Evolutionary conservation across 2,888 invertebrate species (phyloP), one percentile per base, ranked within the genome.

Genomic region (Disparrhopalites patrizii): DNA sequence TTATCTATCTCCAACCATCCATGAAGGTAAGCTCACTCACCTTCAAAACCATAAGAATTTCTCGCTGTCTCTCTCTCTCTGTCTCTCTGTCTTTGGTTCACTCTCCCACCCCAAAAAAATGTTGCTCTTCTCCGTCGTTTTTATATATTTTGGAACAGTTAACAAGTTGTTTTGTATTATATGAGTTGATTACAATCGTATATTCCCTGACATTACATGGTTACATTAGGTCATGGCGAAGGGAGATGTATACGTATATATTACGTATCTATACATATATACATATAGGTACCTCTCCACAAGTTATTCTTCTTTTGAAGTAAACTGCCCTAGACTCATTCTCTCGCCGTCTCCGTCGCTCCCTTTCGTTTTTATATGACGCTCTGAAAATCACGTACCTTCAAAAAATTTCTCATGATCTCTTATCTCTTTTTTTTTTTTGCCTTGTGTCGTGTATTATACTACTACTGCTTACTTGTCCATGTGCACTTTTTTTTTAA

Each of bases 1-100:
- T 68, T 68, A 62, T 65, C 65, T 65, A 50, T 52, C 62, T 31
- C 54, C 62, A 68, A 62, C 60, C 58, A 62, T 51, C 51, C 61
- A 38, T 61, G 61, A 61, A 61, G 61, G 61, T 61, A 61, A 61
- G 61, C 61, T 61, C 61, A 51, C 51, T 61, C 61, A 61, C 51
- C 54, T 31, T 54, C 54, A 43, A 50, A 30, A 43, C 20, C 43
- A 50, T 51, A 51, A 33, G n/a, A 51, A 36, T 61, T 61, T 51
- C 47, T 47, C 36, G 50, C 47, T 30, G 40, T 3, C 20, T 47
- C 60, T 51, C n/a, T n/a, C n/a, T n/a, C n/a, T n/a, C n/a, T n/a
- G n/a, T n/a, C n/a, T n/a, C n/a, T n/a, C n/a, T n/a, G n/a, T n/a
- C n/a, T n/a, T n/a, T n/a, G n/a, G n/a, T n/a, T n/a, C n/a, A n/a